Conservation (phyloP, 2,113 vertebrate genomes). For the Oplegnathus fasciatus region DNA sequence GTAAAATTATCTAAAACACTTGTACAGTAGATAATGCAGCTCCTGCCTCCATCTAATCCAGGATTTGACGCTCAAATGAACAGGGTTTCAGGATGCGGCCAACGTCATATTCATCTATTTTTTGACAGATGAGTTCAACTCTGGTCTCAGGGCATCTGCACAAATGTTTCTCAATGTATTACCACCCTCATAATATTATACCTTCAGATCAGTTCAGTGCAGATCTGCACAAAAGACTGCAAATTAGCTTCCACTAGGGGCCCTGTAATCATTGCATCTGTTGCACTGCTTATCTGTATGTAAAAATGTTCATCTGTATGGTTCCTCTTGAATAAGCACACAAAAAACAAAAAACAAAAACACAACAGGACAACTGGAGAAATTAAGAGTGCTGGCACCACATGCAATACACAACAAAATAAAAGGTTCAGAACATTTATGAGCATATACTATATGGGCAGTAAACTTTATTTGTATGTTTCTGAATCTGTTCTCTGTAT, state of each 20-base stretch:
- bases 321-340: not conserved
- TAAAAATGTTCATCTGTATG: not conserved
- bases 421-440: too few species aligned
- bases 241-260: not conserved
- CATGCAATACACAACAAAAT: too few species aligned
- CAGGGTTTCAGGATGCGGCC: not conserved
- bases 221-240: not conserved
- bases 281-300: not conserved
- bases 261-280: not conserved
- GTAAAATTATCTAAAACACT: not conserved
- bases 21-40: not conserved
- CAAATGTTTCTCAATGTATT: not conserved
- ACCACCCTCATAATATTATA: not conserved
- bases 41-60: conserved; percentile 16
- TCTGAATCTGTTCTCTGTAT: not conserved
- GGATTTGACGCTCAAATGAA: conserved; percentile 14
- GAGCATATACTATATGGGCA: not conserved
- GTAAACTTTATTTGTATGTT: not conserved
- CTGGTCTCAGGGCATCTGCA: not conserved
- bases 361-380: too few species aligned
- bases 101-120: conserved; percentile 3
- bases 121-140: not conserved
- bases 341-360: too few species aligned
- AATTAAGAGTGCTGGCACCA: too few species aligned
- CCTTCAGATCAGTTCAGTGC: not conserved